Percentiles rank a stretch among this genome's conserved stretches.
These are phyloP conservation scores for Phrynosoma platyrhinos DNA, from an alignment of 2,113 vertebrate genomes.

Conservation along the genomic window DNA sequence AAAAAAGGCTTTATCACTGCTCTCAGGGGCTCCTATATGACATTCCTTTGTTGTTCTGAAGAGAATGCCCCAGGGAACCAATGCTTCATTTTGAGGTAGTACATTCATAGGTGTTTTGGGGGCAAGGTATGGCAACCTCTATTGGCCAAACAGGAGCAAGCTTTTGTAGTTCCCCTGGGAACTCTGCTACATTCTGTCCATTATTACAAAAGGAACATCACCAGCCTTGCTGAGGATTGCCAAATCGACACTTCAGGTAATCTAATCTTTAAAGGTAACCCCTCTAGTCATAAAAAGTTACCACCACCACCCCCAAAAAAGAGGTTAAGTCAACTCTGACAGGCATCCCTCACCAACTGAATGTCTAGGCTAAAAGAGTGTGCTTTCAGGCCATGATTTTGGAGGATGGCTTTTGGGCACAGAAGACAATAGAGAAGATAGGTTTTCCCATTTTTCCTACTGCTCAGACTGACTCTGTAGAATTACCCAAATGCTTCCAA, in stretches of 20 bases:
- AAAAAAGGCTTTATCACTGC: background rate
- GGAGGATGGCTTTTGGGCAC: background rate
- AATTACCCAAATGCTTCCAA: background rate
- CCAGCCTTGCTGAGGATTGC: background rate
- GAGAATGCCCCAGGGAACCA: background rate
- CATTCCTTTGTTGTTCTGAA: background rate
- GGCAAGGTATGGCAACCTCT: background rate
- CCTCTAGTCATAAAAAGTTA: too few relatives aligned
- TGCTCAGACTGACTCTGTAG: background rate
- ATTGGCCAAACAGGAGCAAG: background rate
- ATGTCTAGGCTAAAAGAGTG: conserved; percentile 17
- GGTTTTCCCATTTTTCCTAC: background rate
- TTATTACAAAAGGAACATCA: background rate
- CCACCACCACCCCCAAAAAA: background rate
- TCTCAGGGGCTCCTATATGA: background rate
- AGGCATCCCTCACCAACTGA: too few relatives aligned
- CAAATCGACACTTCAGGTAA: too few relatives aligned
- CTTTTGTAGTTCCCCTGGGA: background rate
- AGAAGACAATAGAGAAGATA: too few relatives aligned
- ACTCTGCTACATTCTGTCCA: background rate
- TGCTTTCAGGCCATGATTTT: background rate
- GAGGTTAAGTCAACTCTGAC: background rate
- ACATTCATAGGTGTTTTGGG: background rate
- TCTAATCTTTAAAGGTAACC: too few relatives aligned
- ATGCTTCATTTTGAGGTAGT: too few relatives aligned